Evolutionary conservation across 2,797 vertebrate species (phyloP), one percentile per base, ranked within the genome.

Genomic region (Acrossocheilus wenchowensis): DNA sequence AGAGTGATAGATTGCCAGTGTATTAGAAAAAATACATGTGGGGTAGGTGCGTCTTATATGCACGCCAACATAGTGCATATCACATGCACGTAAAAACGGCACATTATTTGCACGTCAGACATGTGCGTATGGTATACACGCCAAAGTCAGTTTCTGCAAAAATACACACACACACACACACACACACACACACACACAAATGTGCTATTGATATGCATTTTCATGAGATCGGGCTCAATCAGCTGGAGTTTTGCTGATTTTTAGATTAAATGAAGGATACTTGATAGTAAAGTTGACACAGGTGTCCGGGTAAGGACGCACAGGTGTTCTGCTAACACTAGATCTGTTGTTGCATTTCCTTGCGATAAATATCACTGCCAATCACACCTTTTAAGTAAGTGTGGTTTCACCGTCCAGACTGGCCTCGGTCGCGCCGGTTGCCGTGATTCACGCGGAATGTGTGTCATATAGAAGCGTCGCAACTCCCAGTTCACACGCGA

Each of bases 401-500:
- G 71, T 36, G 77, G 3, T 54, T 78, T n/a, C 21, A 78, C 14
- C 15, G 54, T 60, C 36, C 52, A 60, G 54, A n/a, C 77, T 62
- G 71, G 43, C 41, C 54, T 73, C 21, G 21, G 54, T 57, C 21
- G 54, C 57, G 9, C 54, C 57, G 57, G 57, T 34, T 66, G 30
- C 57, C 12, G 71, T 75, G 72, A 66, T 66, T 83, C 82, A 52
- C n/a, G 23, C 1, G 80, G 66, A 41, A 39, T 50, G 54, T 17
- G 82, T n/a, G 43, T 64, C 30, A 60, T 21, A 7, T 8, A 43
- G 26, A 43, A 73, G 64, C 57, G 21, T 21, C 57, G 19, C 54
- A 60, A 68, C 82, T 60, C 15, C 23, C 41, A 34, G 79, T 87
- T 88, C 62, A 86, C 87, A 87, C 85, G 85, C 75, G 78, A 87